A percentile compares a stretch with the other conserved stretches of the same genome.
Conservation (phyloP, 1,140 invertebrate species). For the Carposina sasakii region DNA sequence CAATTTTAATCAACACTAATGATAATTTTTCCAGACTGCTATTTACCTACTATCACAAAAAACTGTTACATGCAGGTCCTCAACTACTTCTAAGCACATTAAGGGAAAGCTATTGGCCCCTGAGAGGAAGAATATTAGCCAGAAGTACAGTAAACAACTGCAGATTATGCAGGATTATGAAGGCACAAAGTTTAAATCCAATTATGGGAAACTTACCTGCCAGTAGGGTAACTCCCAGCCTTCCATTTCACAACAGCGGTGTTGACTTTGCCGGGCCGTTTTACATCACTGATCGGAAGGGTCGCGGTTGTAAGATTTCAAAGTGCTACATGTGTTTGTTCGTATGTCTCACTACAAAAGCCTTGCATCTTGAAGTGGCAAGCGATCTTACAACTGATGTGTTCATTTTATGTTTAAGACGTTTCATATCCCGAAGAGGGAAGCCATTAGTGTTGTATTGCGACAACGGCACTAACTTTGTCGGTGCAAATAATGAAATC, state of each 20-base stretch:
- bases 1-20: constrained; percentile 3
- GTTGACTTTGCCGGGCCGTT: constrained; percentile 13
- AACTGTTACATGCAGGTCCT: not conserved
- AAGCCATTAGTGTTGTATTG: constrained; percentile 17
- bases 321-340: constrained; percentile 1
- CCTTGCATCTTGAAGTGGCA: constrained; percentile 23
- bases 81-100: constrained; percentile 2
- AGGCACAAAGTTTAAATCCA: constrained; percentile 4
- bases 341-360: not conserved
- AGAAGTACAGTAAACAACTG: constrained; percentile 3
- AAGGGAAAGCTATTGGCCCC: not conserved
- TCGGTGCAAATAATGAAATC: constrained; percentile 16
- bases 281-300: constrained; percentile 8
- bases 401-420: constrained; percentile 16
- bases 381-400: constrained; percentile 21
- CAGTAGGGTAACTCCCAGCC: not conserved
- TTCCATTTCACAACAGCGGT: not conserved
- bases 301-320: not conserved
- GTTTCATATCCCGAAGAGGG: constrained; percentile 21
- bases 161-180: constrained; percentile 3
- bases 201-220: constrained; percentile 10
- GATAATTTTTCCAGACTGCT: constrained; percentile 9
- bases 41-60: constrained; percentile 5
- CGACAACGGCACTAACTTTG: constrained; percentile 18
- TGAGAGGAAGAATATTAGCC: not conserved